These are phyloP conservation scores for Paramormyrops hopkinsi DNA, from an alignment of 2,797 vertebrate genomes.

Conservation along the genomic window DNA sequence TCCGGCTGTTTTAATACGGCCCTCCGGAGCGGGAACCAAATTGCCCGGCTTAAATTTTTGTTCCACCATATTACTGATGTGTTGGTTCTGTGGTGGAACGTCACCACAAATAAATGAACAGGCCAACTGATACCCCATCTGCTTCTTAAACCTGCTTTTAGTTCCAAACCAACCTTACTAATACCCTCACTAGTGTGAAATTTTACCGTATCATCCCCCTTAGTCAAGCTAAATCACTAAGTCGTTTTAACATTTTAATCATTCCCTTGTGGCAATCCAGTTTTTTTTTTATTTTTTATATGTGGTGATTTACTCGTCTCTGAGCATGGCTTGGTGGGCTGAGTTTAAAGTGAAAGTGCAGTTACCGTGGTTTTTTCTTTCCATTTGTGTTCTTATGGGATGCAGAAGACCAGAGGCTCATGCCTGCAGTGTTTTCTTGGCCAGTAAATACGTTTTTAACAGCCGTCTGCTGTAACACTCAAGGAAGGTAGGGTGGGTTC, in stretches of 20 bases:
- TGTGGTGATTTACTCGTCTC: neutral
- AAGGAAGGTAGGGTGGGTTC: neutral
- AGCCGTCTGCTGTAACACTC: neutral
- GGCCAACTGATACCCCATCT: neutral
- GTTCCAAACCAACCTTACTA: neutral
- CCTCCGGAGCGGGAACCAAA: neutral
- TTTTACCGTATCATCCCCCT: neutral
- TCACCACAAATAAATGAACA: neutral
- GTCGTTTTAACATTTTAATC: neutral
- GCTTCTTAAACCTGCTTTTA: neutral
- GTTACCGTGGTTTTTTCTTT: neutral
- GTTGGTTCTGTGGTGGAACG: neutral
- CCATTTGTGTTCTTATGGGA: neutral
- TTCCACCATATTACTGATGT: neutral
- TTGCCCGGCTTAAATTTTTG: neutral
- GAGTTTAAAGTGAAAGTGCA: neutral
- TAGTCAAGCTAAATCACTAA: neutral
- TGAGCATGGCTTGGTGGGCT: neutral
- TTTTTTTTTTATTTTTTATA: neutral
- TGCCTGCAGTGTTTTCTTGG: neutral
- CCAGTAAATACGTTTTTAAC: neutral
- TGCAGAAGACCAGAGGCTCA: neutral
- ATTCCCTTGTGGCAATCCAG: neutral
- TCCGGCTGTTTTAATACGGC: neutral
- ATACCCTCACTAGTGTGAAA: neutral